Evolutionary conservation across 1,140 invertebrate genomes (phyloP).

Genomic region (Camponotus floridanus): DNA sequence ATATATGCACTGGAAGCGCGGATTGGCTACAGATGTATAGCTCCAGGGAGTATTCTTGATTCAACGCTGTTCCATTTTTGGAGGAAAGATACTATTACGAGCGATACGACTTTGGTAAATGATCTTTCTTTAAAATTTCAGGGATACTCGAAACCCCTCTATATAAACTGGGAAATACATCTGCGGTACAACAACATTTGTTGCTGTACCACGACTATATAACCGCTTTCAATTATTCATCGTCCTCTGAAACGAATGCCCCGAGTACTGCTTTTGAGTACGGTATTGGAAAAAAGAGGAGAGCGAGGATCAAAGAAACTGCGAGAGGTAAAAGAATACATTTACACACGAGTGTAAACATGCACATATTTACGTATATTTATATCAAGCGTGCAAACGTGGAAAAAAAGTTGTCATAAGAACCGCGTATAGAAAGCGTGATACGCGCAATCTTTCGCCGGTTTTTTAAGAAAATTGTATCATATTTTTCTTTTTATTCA

Average conservation of each 20-base stretch:
- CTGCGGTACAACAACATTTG: background rate
- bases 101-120: background rate
- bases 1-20: no score
- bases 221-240: constrained; percentile 25
- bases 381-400: background rate
- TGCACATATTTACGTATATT: background rate
- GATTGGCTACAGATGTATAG: background rate
- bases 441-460: background rate
- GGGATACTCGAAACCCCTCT: no score
- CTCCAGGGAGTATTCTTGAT: background rate
- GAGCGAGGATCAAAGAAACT: background rate
- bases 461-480: background rate
- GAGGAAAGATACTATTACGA: background rate
- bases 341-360: background rate
- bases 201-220: background rate
- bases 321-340: background rate
- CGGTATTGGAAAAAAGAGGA: background rate
- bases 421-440: background rate
- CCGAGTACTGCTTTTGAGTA: background rate
- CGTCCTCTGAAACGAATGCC: background rate
- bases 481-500: background rate
- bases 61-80: background rate
- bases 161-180: background rate
- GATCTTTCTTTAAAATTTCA: background rate
- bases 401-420: background rate